Conservation (phyloP, 2,888 invertebrate genomes). For the Drosophila anomalata region DNA sequence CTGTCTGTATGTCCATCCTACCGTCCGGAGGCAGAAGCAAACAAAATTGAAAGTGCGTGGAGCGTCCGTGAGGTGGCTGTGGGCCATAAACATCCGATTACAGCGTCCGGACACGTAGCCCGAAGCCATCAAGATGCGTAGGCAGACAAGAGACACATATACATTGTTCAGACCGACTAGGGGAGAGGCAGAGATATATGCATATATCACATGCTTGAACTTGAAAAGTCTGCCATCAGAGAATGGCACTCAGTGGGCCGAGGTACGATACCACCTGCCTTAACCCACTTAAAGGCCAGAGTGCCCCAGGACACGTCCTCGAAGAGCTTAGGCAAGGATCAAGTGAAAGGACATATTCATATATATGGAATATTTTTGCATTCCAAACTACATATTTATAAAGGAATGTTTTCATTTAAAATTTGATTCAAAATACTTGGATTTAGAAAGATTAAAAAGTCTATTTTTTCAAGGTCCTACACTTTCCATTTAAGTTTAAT, state of each 20-base stretch:
- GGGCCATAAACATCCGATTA: constrained; percentile 65
- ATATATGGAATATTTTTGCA: not conserved
- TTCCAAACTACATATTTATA: no score
- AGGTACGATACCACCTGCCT: constrained; percentile 14
- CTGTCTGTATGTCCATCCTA: not conserved
- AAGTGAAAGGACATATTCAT: not conserved
- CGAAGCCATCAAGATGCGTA: constrained; percentile 62
- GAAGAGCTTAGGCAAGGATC: constrained; percentile 13
- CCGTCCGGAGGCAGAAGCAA: constrained; percentile 6
- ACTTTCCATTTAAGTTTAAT: no score
- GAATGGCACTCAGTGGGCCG: constrained; percentile 16
- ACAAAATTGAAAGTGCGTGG: constrained; percentile 38
- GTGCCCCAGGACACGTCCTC: constrained; percentile 26
- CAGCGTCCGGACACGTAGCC: constrained; percentile 58
- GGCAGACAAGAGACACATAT: constrained; percentile 38
- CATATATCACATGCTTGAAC: constrained; percentile 36
- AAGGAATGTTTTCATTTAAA: not conserved
- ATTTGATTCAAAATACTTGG: no score
- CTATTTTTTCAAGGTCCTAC: no score
- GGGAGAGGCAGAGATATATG: constrained; percentile 24
- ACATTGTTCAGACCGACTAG: not conserved
- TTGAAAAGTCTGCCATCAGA: constrained; percentile 34
- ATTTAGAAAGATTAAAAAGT: no score
- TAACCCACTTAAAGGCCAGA: constrained; percentile 12
- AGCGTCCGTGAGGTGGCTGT: constrained; percentile 51